Evolutionary conservation across 35 echinoderm and acorn worm species (phyloP).

Genomic region (Apostichopus parvimensis): DNA sequence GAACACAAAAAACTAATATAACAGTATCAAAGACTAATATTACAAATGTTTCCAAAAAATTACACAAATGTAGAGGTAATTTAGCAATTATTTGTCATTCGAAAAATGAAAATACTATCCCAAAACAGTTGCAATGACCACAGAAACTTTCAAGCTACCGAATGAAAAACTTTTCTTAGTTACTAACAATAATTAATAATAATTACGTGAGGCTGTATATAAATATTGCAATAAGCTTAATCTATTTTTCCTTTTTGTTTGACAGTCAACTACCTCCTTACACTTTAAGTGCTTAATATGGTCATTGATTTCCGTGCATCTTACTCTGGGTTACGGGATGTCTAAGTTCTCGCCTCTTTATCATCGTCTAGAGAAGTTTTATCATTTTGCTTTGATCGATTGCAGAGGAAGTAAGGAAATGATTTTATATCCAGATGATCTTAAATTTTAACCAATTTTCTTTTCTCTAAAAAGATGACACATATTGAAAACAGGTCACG

Average conservation of each 20-base stretch:
- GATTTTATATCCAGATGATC: too few species aligned
- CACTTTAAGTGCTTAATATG: conserved; percentile 20
- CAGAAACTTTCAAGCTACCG: background rate
- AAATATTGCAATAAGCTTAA: conserved; percentile 33
- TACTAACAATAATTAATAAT: background rate
- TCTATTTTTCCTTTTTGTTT: conserved; percentile 4
- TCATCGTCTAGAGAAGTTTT: background rate
- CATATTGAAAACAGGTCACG: too few species aligned
- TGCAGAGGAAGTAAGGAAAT: too few species aligned
- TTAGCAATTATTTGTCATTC: too few species aligned
- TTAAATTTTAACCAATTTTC: too few species aligned
- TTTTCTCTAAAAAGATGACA: too few species aligned
- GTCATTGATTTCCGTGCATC: background rate
- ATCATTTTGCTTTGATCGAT: background rate
- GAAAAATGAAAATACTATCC: too few species aligned
- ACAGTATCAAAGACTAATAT: background rate
- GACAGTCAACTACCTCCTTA: conserved; percentile 37
- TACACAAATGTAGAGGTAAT: background rate
- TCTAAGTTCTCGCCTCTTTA: too few species aligned
- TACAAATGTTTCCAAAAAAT: background rate
- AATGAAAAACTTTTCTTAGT: background rate
- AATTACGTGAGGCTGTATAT: background rate
- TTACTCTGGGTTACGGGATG: background rate
- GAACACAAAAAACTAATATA: background rate
- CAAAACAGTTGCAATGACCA: background rate